Evolutionary conservation across 2,888 invertebrate species (phyloP).

Genomic region (Euspilapteryx auroguttella): DNA sequence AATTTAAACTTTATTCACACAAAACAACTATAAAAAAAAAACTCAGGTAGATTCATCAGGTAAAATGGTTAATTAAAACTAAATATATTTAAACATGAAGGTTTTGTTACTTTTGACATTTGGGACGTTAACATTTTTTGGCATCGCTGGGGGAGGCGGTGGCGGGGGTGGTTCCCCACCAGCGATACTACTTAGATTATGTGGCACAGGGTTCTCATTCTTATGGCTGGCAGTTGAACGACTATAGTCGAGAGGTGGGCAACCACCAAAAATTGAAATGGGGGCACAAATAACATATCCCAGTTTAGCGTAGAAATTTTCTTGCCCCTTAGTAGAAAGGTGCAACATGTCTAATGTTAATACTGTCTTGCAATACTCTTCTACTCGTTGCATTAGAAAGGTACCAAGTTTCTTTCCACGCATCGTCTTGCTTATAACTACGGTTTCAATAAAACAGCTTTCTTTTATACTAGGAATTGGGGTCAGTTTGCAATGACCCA

Average conservation of each 20-base stretch:
- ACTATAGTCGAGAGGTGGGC: constrained; percentile 15
- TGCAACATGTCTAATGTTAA: constrained; percentile 67
- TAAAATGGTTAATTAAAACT: too few relatives aligned
- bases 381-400: constrained; percentile 71
- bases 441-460: constrained; percentile 80
- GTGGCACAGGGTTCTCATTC: constrained; percentile 16
- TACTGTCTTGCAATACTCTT: constrained; percentile 69
- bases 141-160: constrained; percentile 43
- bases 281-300: constrained; percentile 72
- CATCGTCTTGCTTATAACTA: constrained; percentile 71
- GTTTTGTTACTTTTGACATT: constrained; percentile 29
- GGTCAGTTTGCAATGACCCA: constrained; percentile 82
- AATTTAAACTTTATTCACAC: too few relatives aligned
- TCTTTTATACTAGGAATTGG: constrained; percentile 68
- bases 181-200: constrained; percentile 8
- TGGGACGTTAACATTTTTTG: constrained; percentile 16
- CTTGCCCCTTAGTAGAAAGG: constrained; percentile 73
- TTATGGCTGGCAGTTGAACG: constrained; percentile 13
- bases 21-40: too few relatives aligned
- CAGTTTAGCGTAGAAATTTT: constrained; percentile 73
- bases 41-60: too few relatives aligned
- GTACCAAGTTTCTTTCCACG: constrained; percentile 79
- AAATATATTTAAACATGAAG: constrained; percentile 41
- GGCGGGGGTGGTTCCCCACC: constrained; percentile 12
- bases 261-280: constrained; percentile 67